phyloP scores from a whole-genome alignment of 2,797 vertebrate species.

The Triplophysa bombifrons region DNA sequence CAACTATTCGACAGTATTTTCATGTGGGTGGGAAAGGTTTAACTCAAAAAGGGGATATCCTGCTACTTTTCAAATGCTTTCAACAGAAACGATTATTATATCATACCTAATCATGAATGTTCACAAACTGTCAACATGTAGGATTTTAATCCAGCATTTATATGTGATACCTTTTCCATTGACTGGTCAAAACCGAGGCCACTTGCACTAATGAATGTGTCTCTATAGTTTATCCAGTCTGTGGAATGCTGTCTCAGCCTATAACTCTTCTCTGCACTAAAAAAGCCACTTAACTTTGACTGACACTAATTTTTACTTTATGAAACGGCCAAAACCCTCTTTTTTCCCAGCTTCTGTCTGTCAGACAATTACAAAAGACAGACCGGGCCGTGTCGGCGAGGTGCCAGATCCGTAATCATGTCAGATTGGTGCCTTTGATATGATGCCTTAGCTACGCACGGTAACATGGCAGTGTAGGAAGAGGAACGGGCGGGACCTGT shows the following conservation, averaged over 20 bases:
- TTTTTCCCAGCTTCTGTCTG: constrained; percentile 75
- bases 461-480: constrained; percentile 80
- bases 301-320: constrained; percentile 98
- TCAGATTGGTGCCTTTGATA: constrained; percentile 96
- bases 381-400: constrained; percentile 91
- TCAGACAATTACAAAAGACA: constrained; percentile 96
- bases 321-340: constrained; percentile 88
- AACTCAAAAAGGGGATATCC: background rate
- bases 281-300: constrained; percentile 91
- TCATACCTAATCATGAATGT: background rate
- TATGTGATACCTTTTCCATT: constrained; percentile 61
- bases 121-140: background rate
- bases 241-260: constrained; percentile 65
- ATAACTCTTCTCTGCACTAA: constrained; percentile 70
- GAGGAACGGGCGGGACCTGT: constrained; percentile 85
- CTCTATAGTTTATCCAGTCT: constrained; percentile 10
- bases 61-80: background rate
- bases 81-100: background rate
- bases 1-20: too few species aligned
- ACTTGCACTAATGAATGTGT: constrained; percentile 68
- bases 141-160: constrained; percentile 68
- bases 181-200: constrained; percentile 67
- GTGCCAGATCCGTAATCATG: constrained; percentile 86
- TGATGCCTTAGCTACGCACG: constrained; percentile 80
- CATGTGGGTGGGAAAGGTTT: too few species aligned